Base-by-base conservation (phyloP, 2,888 invertebrate genomes). In the Drosophila ezoana region DNA sequence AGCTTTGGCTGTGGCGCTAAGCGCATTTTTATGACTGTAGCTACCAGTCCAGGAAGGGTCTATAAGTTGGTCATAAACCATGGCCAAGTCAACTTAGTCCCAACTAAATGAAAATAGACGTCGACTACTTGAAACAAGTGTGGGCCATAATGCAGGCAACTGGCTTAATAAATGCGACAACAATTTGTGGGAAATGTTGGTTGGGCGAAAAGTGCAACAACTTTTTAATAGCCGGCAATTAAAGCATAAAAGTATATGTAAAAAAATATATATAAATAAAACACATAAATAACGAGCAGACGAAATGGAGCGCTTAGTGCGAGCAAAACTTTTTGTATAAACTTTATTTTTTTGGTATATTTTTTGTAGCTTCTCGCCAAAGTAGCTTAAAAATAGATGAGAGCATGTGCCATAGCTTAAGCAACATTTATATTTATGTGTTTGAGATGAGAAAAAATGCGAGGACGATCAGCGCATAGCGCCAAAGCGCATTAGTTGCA, bases 211-310 rank as follows among this genome's bases (percentile, higher is more conserved):
- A 79, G 76, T 72, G 81, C 84, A 87, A 77, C 77, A 86, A 86
- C 83, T 84, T 83, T 81, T 83, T 84, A 83, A 83, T 81, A 68
- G 87, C 57, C 60, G 41, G 63, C 75, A 83, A 83, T 84, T 87
- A 77, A 81, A 83, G 69, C 48, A 60, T 14, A 13, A 13, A 43
- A 37, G 16, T 48, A 59, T 14, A 45, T 10, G 5, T 3, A n/a
- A n/a, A 11, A 16, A 23, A 16, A 23, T 16, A 18, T 52, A 65
- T 37, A 66, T 49, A 68, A 60, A 69, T 56, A 43, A 41, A 49
- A 44, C 32, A 41, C 54, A 63, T 68, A 72, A 64, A 77, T 71
- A 56, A 56, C 10, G 37, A 38, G 37, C 28, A 20, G 14, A 14
- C 28, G 11, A 48, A n/a, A 13, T 48, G 28, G n/a, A 51, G 13